Conservation (phyloP, 1,140 invertebrate genomes). For the Rhizoglyphus robini region DNA sequence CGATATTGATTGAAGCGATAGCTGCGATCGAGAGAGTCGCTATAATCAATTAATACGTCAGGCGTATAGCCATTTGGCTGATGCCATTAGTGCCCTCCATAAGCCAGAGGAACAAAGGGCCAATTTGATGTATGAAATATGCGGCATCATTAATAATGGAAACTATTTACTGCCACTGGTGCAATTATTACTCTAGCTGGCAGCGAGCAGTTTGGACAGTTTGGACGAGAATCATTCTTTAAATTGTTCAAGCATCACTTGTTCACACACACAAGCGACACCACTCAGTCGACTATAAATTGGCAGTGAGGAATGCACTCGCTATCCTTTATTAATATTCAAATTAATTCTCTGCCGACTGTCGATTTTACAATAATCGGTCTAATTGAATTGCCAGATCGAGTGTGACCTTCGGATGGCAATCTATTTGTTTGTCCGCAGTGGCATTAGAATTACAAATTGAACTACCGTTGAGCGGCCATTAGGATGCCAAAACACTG, state of each 20-base stretch:
- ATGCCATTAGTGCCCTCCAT: not conserved
- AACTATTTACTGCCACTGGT: conserved; percentile 9
- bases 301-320: no score
- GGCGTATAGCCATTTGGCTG: not conserved
- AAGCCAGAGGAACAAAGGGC: not conserved
- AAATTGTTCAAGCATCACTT: conserved; percentile 5
- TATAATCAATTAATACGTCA: conserved; percentile 10
- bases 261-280: not conserved
- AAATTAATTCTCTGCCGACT: not conserved
- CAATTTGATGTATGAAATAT: conserved; percentile 11
- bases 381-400: not conserved
- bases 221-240: conserved; percentile 5
- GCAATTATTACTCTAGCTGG: not conserved
- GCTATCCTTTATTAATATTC: conserved; percentile 2
- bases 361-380: not conserved
- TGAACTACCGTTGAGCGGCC: no score
- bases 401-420: no score
- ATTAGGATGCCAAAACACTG: no score
- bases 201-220: not conserved
- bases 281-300: no score
- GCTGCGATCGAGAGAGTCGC: no score
- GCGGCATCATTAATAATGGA: conserved; percentile 9
- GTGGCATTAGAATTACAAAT: no score
- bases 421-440: no score
- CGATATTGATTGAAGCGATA: not conserved